These are phyloP conservation scores for Aphelenchoides besseyi DNA, from an alignment of 1,140 invertebrate genomes.

Conservation along the genomic window DNA sequence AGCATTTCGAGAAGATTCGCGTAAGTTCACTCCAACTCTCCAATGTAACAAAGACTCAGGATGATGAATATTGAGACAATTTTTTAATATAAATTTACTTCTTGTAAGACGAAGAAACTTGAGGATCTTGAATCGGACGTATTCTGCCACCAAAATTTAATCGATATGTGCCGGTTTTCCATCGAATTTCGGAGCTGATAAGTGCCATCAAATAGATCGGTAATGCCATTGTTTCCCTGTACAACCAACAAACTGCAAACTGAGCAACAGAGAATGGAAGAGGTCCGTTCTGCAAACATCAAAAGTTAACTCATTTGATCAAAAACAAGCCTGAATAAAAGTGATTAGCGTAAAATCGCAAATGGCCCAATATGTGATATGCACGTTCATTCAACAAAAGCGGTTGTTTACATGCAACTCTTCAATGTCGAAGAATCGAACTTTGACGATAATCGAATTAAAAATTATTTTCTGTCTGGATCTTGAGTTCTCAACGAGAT, in stretches of 20 bases:
- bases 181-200: slow-evolving; percentile 54
- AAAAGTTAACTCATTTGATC: slow-evolving; percentile 7
- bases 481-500: no score
- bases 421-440: no score
- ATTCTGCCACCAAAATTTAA: slow-evolving; percentile 49
- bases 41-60: no score
- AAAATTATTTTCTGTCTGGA: no score
- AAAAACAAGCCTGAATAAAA: slow-evolving; percentile 73
- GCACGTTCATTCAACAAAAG: no score
- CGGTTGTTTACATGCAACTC: no score
- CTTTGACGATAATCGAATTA: no score
- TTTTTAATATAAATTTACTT: no score
- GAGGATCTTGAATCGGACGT: background rate
- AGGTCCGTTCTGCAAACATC: slow-evolving; percentile 76
- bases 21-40: no score
- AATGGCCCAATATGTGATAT: slow-evolving; percentile 89
- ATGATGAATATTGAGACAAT: no score
- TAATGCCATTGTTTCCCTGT: slow-evolving; percentile 82
- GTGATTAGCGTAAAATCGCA: slow-evolving; percentile 87
- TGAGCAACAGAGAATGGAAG: slow-evolving; percentile 92
- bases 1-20: no score
- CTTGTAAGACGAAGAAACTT: no score
- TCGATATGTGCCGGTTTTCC: slow-evolving; percentile 49
- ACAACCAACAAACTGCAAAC: slow-evolving; percentile 90
- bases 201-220: slow-evolving; percentile 81